Percentiles rank a stretch among this genome's conserved stretches.
Evolutionary conservation across 2,888 invertebrate species (phyloP).

Genomic region (Gandaritis pyraliata): DNA sequence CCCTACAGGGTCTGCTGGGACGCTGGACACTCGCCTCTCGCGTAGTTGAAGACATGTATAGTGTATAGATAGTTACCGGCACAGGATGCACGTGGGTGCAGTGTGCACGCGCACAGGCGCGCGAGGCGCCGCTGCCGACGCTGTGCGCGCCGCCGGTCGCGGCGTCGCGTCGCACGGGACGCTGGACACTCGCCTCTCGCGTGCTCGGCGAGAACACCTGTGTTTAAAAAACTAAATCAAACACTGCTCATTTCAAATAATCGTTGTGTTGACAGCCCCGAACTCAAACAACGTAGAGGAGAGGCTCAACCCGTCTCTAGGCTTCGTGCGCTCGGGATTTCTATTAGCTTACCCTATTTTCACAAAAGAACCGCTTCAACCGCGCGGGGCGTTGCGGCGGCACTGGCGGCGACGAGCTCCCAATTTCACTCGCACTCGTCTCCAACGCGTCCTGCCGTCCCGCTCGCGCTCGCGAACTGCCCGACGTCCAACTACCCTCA

Average conservation of each 20-base stretch:
- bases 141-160: slow-evolving; percentile 1
- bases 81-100: background rate
- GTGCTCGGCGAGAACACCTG: slow-evolving; percentile 21
- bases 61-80: background rate
- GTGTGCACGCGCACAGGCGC: background rate
- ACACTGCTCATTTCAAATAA: background rate
- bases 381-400: slow-evolving; percentile 53
- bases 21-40: slow-evolving; percentile 46
- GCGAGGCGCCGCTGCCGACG: background rate
- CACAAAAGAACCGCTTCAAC: slow-evolving; percentile 46
- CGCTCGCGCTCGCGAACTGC: slow-evolving; percentile 31
- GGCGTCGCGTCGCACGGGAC: slow-evolving; percentile 43
- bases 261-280: no score
- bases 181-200: slow-evolving; percentile 46
- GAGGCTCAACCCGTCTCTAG: no score
- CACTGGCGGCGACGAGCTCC: slow-evolving; percentile 55
- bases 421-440: slow-evolving; percentile 52
- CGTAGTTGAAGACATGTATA: slow-evolving; percentile 1
- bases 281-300: no score
- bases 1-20: no score
- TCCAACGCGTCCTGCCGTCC: slow-evolving; percentile 33
- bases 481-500: slow-evolving; percentile 38
- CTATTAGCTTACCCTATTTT: slow-evolving; percentile 44
- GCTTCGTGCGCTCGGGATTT: no score
- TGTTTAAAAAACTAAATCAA: background rate